Evolutionary conservation across 2,797 vertebrate species (phyloP).

Genomic region (Premnoplex brunnescens): DNA sequence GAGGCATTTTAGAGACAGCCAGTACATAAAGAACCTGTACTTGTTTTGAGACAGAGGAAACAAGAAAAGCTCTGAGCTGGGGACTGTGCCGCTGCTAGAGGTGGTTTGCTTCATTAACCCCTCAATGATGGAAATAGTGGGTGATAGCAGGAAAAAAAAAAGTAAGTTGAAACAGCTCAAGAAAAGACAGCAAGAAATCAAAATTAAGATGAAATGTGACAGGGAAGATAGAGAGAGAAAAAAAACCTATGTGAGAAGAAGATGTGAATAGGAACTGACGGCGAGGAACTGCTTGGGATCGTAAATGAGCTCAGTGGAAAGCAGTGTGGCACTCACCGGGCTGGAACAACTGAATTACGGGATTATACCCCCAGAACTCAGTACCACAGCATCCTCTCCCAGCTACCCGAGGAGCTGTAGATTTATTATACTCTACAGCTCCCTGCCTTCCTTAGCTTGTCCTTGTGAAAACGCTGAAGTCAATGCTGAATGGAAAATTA

Average conservation of each 20-base stretch:
- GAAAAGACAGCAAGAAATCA: slow-evolving; percentile 54
- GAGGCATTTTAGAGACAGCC: not conserved
- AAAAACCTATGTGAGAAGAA: not conserved
- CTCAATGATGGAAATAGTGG: slow-evolving; percentile 21
- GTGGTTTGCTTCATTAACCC: slow-evolving; percentile 54
- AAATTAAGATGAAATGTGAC: slow-evolving; percentile 62
- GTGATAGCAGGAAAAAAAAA: slow-evolving; percentile 20
- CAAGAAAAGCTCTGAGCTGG: not conserved
- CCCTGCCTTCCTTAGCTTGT: not conserved
- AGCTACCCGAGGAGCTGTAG: not conserved
- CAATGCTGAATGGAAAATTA: slow-evolving; percentile 42
- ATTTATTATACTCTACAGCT: slow-evolving; percentile 45
- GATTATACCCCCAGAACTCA: slow-evolving; percentile 57
- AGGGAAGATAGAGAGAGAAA: slow-evolving; percentile 26
- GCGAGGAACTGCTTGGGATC: slow-evolving; percentile 58
- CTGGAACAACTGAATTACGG: slow-evolving; percentile 64
- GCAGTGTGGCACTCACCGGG: slow-evolving; percentile 23
- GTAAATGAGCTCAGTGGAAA: slow-evolving; percentile 65
- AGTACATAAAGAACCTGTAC: not conserved
- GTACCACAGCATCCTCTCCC: not conserved
- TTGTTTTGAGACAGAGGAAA: not conserved
- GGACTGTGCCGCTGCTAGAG: not conserved
- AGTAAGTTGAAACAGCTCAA: slow-evolving; percentile 18
- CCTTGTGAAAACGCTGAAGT: slow-evolving; percentile 38
- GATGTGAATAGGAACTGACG: slow-evolving; percentile 72